Evolutionary conservation across 2,113 vertebrate species (phyloP), one percentile per base, ranked within the genome.

Genomic region (Sturnira hondurensis): DNA sequence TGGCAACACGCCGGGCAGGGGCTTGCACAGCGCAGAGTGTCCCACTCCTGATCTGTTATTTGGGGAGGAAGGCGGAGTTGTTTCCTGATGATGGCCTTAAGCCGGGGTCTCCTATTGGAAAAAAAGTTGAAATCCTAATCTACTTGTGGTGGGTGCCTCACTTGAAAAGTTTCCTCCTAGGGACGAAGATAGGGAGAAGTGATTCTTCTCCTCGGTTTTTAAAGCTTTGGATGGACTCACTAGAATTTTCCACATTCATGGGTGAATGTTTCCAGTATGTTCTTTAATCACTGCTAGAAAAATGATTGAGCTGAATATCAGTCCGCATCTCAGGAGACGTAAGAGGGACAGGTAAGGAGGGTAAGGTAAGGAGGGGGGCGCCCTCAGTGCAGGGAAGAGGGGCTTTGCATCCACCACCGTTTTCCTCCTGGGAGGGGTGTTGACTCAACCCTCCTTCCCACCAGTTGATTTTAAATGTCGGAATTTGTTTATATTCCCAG

Each of bases 91-190:
- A 28, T 38, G 82, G 67, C 50, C 54, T 80, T 67, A 70, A 91
- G 5, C 52, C 17, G 31, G 74, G 80, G 92, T 89, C 33, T 65
- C 36, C 67, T 45, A 22, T 54, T 65, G 63, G 88, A 26, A 91
- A 92, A 92, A 96, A 96, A 90, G 38, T 89, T 76, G 73, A 83
- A 96, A 89, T 95, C 93, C n/a, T 95, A 8, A 93, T 86, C 16
- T 81, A 15, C 20, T 86, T 33, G 45, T 33, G 43, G 33, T 47
- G 73, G 24, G 16, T 36, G 15, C 7, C 56, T 67, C 50, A 7
- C 70, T 93, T 88, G 43, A 20, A 94, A 96, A 89, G 58, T n/a
- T 89, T 74, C 7, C 31, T 78, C 85, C 12, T 68, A 36, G 16
- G 33, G 83, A 15, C 28, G 78, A 73, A 89, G 73, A 36, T 47